phyloP scores from a whole-genome alignment of 2,888 invertebrate species.

The Boloria euphrosyne region DNA sequence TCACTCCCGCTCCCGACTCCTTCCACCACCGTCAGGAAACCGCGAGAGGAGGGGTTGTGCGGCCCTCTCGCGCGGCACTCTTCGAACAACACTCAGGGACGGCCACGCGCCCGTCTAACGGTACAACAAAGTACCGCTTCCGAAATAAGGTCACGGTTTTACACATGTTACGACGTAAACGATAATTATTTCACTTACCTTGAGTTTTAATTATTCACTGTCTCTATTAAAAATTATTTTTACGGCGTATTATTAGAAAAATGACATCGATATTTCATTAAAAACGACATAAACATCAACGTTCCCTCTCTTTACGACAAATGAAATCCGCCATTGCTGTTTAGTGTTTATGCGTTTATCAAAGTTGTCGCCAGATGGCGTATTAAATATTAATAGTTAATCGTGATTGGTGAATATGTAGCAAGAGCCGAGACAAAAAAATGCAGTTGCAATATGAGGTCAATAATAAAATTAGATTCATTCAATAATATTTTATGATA shows the following conservation, averaged over 20 bases:
- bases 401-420: slow-evolving; percentile 52
- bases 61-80: slow-evolving; percentile 67
- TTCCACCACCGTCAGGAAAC: slow-evolving; percentile 76
- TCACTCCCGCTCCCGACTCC: slow-evolving; percentile 81
- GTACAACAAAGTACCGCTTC: slow-evolving; percentile 75
- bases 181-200: slow-evolving; percentile 52
- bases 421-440: slow-evolving; percentile 7
- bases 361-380: slow-evolving; percentile 67
- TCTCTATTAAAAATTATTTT: slow-evolving; percentile 20
- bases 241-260: slow-evolving; percentile 22
- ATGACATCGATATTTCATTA: slow-evolving; percentile 36
- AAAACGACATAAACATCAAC: slow-evolving; percentile 51
- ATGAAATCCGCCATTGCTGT: slow-evolving; percentile 73
- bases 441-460: slow-evolving; percentile 17
- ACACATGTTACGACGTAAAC: slow-evolving; percentile 42
- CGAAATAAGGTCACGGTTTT: slow-evolving; percentile 78
- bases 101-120: slow-evolving; percentile 78
- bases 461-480: slow-evolving; percentile 2
- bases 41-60: slow-evolving; percentile 77
- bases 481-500: not conserved
- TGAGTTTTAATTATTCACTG: slow-evolving; percentile 23
- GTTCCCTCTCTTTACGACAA: slow-evolving; percentile 64
- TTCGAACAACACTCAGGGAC: slow-evolving; percentile 56
- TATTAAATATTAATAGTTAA: slow-evolving; percentile 47
- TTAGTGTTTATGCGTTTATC: slow-evolving; percentile 57